phyloP scores from a whole-genome alignment of 2,888 invertebrate genomes.

The Magallana nippona region DNA sequence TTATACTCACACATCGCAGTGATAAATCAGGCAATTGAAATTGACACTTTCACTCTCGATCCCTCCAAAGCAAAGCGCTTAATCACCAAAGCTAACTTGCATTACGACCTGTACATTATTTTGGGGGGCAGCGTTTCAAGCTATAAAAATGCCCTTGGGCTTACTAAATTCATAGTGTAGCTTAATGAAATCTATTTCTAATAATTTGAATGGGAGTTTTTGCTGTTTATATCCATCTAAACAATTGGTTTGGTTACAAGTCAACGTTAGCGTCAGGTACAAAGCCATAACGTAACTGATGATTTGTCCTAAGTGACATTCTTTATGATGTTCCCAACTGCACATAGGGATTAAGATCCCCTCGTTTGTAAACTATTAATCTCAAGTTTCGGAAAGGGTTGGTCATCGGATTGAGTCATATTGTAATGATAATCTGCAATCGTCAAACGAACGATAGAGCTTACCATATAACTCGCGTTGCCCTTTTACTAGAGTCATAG shows the following conservation, averaged over 20 bases:
- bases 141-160: background rate
- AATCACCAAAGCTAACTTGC: background rate
- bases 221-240: background rate
- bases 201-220: background rate
- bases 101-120: background rate
- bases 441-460: no score
- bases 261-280: background rate
- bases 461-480: no score
- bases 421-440: no score
- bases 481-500: no score
- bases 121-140: background rate
- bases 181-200: background rate
- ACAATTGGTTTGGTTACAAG: background rate
- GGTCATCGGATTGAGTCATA: no score
- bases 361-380: no score
- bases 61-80: background rate
- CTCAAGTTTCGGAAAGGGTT: no score
- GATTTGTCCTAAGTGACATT: no score
- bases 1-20: background rate
- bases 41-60: slow-evolving; percentile 18
- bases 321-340: no score
- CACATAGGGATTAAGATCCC: no score
- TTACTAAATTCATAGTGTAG: background rate
- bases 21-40: slow-evolving; percentile 27
- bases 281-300: background rate